Evolutionary conservation across 2,888 invertebrate species (phyloP), one percentile per base, ranked within the genome.

Genomic region (Drosophila austrosaltans): DNA sequence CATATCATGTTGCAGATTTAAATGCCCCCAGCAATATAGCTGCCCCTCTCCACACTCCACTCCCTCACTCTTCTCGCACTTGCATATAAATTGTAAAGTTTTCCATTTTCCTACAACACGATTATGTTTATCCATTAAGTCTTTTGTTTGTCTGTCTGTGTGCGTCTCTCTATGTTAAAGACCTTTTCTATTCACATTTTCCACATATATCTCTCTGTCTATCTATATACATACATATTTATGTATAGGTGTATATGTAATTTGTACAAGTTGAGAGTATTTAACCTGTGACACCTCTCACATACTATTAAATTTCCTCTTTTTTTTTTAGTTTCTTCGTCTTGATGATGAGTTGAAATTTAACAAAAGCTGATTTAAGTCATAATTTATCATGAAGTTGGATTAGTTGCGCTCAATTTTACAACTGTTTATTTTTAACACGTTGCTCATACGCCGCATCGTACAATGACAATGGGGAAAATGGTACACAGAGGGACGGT

Each of bases 331-430:
- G 53, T 70, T 40, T 67, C 53, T 40, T 67, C 53, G 22, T 32
- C 25, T 44, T 81, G 74, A 89, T 77, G 89, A 88, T 80, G 89
- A 88, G 87, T 80, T 86, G 89, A 87, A 86, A 86, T 77, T 81
- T 78, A 77, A 87, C 87, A 89, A 87, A 83, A 88, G 90, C 89
- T 80, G 89, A 78, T 88, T 89, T 84, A 88, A 87, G 87, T 88
- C 87, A 87, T 87, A 87, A 89, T 87, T 87, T 87, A 87, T 87
- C 89, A 87, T 77, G 77, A 71, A 67, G 79, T 70, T 78, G 87
- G 89, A 89, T 87, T 87, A 88, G 89, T 72, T 75, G 77, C 75
- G 85, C 81, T 89, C 81, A 85, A 88, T 88, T 88, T 81, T 72
- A 82, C 81, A 89, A 76, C 82, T 80, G 86, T 86, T 86, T 86